These are phyloP conservation scores for Engraulis encrasicolus DNA, from an alignment of 2,113 vertebrate genomes.

Conservation along the genomic window DNA sequence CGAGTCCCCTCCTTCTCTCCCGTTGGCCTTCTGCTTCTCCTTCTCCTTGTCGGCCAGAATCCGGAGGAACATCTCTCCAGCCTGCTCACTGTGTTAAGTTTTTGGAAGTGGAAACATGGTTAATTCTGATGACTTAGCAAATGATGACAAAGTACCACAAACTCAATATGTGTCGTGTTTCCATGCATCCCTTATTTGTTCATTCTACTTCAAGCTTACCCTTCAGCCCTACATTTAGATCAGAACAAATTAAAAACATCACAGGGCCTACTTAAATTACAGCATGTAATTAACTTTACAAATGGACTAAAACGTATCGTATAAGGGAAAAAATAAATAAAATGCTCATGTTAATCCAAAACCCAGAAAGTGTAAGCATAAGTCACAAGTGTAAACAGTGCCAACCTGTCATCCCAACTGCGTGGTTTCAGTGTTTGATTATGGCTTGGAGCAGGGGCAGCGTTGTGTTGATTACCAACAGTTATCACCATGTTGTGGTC, in stretches of 20 bases:
- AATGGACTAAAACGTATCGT: too few relatives aligned
- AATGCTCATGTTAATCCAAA: too few relatives aligned
- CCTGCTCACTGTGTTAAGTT: constrained; percentile 65
- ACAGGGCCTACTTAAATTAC: too few relatives aligned
- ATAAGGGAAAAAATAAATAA: too few relatives aligned
- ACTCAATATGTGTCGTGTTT: too few relatives aligned
- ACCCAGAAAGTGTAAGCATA: not conserved
- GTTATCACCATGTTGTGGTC: constrained; percentile 25
- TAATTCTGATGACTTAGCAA: too few relatives aligned
- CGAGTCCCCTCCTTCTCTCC: not conserved
- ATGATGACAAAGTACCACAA: too few relatives aligned
- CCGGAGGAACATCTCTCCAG: constrained; percentile 73
- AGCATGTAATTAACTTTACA: too few relatives aligned
- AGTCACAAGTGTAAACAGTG: not conserved
- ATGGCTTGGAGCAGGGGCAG: not conserved
- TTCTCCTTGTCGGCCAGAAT: constrained; percentile 68
- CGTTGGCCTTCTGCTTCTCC: not conserved
- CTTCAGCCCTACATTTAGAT: too few relatives aligned
- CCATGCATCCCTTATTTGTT: too few relatives aligned
- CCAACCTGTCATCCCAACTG: constrained; percentile 44
- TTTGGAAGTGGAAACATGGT: not conserved
- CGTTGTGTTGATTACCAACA: constrained; percentile 25
- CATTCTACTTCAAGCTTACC: too few relatives aligned
- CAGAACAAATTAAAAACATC: not conserved
- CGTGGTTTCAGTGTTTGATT: constrained; percentile 30